Conservation (phyloP, 2,797 vertebrate species). For the Hippopotamyrus pictus region DNA sequence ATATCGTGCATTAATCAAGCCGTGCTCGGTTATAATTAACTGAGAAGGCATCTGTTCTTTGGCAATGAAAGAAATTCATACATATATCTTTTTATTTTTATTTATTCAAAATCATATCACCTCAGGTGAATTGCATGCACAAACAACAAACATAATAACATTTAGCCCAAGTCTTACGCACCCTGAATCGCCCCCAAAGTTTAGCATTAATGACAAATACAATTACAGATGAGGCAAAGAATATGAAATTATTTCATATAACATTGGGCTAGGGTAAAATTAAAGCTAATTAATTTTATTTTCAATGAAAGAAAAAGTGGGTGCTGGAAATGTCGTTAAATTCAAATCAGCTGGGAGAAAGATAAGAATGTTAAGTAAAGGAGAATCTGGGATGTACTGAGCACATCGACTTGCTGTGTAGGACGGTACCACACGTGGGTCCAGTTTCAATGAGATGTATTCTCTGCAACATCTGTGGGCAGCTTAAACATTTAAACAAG, state of each 20-base stretch:
- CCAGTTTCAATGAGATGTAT: not conserved
- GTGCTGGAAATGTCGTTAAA: not conserved
- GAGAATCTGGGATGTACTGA: not conserved
- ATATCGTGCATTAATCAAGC: not conserved
- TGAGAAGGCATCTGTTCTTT: not conserved
- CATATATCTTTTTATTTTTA: not conserved
- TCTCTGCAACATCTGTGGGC: not conserved
- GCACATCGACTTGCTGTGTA: not conserved
- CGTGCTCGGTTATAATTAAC: not conserved
- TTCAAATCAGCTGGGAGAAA: not conserved
- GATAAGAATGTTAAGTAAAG: not conserved
- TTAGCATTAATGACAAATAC: not conserved
- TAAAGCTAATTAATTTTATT: not conserved
- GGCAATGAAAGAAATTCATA: not conserved
- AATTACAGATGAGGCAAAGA: not conserved
- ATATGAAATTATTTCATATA: not conserved
- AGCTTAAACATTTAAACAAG: not conserved
- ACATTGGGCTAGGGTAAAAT: not conserved
- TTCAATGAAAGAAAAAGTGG: not conserved
- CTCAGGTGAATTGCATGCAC: not conserved
- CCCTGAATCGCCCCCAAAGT: not conserved
- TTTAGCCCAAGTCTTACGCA: not conserved
- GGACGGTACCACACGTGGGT: not conserved
- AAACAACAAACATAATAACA: not conserved
- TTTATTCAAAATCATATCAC: not conserved